A percentile compares a stretch with the other conserved stretches of the same genome.
Conservation (phyloP, 2,888 invertebrate genomes). For the Dorcus parallelipipedus region DNA sequence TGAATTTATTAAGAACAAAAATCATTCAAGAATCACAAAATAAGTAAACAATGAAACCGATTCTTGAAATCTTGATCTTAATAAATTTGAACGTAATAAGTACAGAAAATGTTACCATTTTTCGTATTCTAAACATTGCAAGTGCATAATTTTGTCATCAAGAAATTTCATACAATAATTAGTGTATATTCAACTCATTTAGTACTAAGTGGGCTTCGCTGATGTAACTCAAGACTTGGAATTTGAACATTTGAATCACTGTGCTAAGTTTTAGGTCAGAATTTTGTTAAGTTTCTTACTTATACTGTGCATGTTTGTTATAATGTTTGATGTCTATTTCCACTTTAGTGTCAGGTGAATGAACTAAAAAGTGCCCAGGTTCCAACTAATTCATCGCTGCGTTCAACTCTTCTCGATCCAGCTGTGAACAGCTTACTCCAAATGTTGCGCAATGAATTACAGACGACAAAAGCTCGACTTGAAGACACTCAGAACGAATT, state of each 20-base stretch:
- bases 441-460: conserved; percentile 85
- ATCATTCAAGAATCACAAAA: too few species aligned
- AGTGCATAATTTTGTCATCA: background rate
- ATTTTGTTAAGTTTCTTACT: background rate
- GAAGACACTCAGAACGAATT: conserved; percentile 98
- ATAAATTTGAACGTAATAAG: too few species aligned
- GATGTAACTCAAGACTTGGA: background rate
- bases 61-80: too few species aligned
- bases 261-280: conserved; percentile 3
- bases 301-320: background rate
- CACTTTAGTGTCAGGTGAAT: conserved; percentile 80
- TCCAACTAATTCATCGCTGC: conserved; percentile 69
- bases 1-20: too few species aligned
- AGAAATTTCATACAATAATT: too few species aligned
- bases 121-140: too few species aligned
- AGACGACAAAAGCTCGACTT: conserved; percentile 82
- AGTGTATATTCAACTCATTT: too few species aligned
- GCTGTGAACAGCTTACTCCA: conserved; percentile 93
- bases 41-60: too few species aligned
- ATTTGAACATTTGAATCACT: conserved; percentile 25
- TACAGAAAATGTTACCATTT: too few species aligned
- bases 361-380: conserved; percentile 89
- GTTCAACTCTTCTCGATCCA: conserved; percentile 87
- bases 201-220: too few species aligned
- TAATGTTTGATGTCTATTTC: background rate